These are phyloP conservation scores for Siniperca knerii DNA, from an alignment of 2,113 vertebrate genomes.

Conservation along the genomic window DNA sequence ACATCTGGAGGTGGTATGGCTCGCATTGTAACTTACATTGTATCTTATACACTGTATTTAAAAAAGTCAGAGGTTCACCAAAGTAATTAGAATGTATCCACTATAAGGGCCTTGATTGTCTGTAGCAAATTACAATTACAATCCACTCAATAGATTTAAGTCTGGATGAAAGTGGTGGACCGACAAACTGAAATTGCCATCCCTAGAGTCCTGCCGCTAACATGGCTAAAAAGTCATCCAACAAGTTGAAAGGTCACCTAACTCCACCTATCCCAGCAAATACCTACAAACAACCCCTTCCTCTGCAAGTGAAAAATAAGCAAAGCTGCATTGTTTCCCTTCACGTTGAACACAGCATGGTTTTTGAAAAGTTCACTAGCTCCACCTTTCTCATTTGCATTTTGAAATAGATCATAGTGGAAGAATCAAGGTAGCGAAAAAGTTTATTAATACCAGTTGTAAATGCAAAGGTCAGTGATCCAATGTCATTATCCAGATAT, in stretches of 20 bases:
- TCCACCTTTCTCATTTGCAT: neutral
- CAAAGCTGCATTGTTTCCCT: neutral
- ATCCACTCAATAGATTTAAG: no score
- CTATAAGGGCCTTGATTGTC: no score
- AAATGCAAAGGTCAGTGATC: conserved; percentile 11
- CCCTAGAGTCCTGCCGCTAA: neutral
- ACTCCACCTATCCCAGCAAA: neutral
- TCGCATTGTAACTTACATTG: neutral
- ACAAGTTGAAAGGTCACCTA: neutral
- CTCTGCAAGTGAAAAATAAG: neutral
- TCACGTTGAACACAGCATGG: neutral
- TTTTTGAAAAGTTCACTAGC: conserved; percentile 11
- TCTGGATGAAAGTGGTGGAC: no score
- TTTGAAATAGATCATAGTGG: neutral
- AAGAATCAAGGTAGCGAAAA: neutral
- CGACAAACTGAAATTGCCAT: no score
- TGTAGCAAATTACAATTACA: no score
- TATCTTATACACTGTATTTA: neutral
- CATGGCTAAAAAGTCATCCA: neutral
- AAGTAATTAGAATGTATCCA: no score
- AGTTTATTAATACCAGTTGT: neutral
- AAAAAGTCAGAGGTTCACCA: no score
- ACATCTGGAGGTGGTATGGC: neutral
- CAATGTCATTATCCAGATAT: conserved; percentile 3
- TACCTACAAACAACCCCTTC: neutral